These are phyloP conservation scores for Trachymyrmex cornetzi DNA, from an alignment of 1,140 invertebrate species.

Conservation along the genomic window DNA sequence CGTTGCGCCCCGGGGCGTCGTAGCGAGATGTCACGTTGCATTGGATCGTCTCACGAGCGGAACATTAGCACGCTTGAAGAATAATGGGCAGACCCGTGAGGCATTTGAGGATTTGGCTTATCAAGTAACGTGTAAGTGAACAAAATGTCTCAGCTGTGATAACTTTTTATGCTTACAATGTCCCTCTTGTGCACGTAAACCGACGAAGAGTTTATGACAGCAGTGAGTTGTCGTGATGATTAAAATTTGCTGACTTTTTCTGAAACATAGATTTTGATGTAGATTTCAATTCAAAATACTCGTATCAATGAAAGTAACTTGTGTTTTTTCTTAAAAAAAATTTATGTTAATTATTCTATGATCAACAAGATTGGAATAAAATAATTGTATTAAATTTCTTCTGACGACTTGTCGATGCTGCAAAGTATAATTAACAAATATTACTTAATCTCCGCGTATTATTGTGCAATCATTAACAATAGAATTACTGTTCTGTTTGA, in stretches of 20 bases:
- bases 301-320: background rate
- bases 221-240: background rate
- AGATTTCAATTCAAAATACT: background rate
- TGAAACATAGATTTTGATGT: background rate
- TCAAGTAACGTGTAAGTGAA: background rate
- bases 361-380: background rate
- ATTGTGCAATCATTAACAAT: constrained; percentile 3
- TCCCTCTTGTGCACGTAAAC: background rate
- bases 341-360: background rate
- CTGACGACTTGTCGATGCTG: background rate
- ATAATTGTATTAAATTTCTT: background rate
- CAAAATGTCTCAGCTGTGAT: constrained; percentile 44
- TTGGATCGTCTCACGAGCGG: background rate
- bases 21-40: constrained; percentile 23
- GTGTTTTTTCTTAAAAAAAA: background rate
- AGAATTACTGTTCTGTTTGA: constrained; percentile 43
- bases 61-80: constrained; percentile 47
- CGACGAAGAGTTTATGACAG: background rate
- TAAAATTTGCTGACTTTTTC: constrained; percentile 19
- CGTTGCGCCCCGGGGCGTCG: background rate
- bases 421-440: background rate
- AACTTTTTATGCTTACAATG: constrained; percentile 42
- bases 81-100: constrained; percentile 31
- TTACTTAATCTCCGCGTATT: background rate
- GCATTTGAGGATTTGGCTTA: background rate